Base-by-base conservation (phyloP, 64 coral and sea anemone genomes). In the Anthopleura sola region DNA sequence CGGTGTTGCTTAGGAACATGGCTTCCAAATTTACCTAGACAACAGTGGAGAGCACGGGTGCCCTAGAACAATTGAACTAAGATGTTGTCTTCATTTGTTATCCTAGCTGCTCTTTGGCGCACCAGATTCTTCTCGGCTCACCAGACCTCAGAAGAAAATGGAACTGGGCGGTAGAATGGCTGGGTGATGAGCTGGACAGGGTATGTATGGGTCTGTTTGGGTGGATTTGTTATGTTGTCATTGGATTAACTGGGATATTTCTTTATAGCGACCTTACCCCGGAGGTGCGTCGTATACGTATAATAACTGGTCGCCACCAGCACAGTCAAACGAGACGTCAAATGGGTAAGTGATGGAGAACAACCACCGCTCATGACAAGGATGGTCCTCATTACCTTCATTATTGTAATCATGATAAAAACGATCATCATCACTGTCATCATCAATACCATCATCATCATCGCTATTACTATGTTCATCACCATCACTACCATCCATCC, bases 261-360 rank as follows among this genome's bases (percentile, higher is more conserved):
- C 13, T 37, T 23, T 49, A 87, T 83, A 99, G 97, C 91, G 97
- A 36, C 97, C 97, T 0, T 99, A 94, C 55, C 85, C 92, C 0
- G 86, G 88, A 54, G 93, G 92, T 1, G 89, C 93, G 1, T 89
- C 92, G 5, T 99, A 99, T 86, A 89, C 96, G 17, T 98, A 98
- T 62, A 95, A 99, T 87, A 99, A 99, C 77, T 99, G 97, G 97
- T 99, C 97, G 31, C 97, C 97, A 0, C 97, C 97, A 1, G 97
- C 97, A 37, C 97, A 99, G 56, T 99, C 97, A 19, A 99, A 99
- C 78, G 97, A 99, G 87, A 99, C 93, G 20, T 99, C 97, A 0
- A 99, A 99, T 84, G 97, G 97, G 97, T 99, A 87, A 53, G 90
- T 82, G 11, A 46, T 23, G 55, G 16, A 17, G 16, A 23, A 20